Conservation (phyloP, 2,797 vertebrate species). For the Meda fulgida region DNA sequence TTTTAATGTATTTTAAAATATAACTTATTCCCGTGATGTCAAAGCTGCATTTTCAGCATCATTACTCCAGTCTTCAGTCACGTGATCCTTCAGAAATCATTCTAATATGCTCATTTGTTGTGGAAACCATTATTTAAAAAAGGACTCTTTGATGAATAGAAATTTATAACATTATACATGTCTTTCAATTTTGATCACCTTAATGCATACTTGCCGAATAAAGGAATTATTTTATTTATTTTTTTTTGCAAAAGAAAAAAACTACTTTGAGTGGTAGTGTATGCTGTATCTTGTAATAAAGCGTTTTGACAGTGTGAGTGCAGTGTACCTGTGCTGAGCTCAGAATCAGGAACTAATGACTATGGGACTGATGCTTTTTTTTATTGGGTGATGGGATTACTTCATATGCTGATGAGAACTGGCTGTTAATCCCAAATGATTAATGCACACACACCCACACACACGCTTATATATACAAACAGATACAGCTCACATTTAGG, state of each 20-base stretch:
- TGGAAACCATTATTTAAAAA: not conserved
- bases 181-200: not conserved
- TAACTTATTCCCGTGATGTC: not conserved
- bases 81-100: not conserved
- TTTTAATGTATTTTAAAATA: not conserved
- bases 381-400: conserved; percentile 52
- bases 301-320: not conserved
- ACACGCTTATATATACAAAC: not conserved
- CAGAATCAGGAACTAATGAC: conserved; percentile 4
- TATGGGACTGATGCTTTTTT: conserved; percentile 45
- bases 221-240: too few species aligned
- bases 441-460: conserved; percentile 5
- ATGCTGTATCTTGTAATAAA: not conserved
- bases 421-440: conserved; percentile 54
- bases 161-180: not conserved
- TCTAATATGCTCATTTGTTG: not conserved
- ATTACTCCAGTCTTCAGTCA: too few species aligned
- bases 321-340: too few species aligned
- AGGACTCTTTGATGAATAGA: not conserved
- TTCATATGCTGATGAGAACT: conserved; percentile 50
- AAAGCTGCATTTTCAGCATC: not conserved
- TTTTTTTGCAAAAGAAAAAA: not conserved
- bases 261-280: not conserved
- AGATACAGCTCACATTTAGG: not conserved
- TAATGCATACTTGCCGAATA: not conserved